Percentiles rank a stretch among this genome's conserved stretches.
These are phyloP conservation scores for Stratiolaelaps scimitus DNA, from an alignment of 1,140 invertebrate species.

Conservation along the genomic window DNA sequence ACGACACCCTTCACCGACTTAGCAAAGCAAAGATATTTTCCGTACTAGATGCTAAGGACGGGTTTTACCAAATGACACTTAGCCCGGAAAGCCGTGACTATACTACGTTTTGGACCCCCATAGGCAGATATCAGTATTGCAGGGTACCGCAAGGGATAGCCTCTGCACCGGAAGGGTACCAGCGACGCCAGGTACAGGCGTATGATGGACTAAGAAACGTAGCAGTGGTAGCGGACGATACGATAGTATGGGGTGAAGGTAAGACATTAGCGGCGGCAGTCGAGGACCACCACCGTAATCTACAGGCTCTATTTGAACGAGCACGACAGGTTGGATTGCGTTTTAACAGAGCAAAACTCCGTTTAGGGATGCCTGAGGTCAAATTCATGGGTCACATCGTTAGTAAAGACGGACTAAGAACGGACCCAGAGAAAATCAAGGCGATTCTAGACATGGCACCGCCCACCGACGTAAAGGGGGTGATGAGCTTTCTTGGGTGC, in stretches of 20 bases:
- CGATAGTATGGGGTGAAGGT: too few relatives aligned
- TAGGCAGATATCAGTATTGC: too few relatives aligned
- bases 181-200: not conserved
- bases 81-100: too few relatives aligned
- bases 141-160: too few relatives aligned
- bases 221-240: too few relatives aligned
- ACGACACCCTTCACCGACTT: not conserved
- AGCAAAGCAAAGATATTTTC: constrained; percentile 26
- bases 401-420: constrained; percentile 37
- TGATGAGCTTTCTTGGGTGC: constrained; percentile 41
- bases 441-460: constrained; percentile 37
- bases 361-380: constrained; percentile 34
- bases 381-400: constrained; percentile 41
- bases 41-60: constrained; percentile 28
- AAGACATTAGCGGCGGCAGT: constrained; percentile 17
- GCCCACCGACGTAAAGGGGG: constrained; percentile 38
- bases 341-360: constrained; percentile 34
- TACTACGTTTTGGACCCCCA: too few relatives aligned
- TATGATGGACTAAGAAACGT: too few relatives aligned
- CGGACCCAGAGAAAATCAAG: constrained; percentile 40
- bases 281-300: constrained; percentile 35
- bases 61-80: too few relatives aligned
- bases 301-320: constrained; percentile 32
- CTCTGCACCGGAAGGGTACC: not conserved
- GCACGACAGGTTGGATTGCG: constrained; percentile 32